Conservation (phyloP, 2,888 invertebrate genomes). For the Tenthredo distinguenda region DNA sequence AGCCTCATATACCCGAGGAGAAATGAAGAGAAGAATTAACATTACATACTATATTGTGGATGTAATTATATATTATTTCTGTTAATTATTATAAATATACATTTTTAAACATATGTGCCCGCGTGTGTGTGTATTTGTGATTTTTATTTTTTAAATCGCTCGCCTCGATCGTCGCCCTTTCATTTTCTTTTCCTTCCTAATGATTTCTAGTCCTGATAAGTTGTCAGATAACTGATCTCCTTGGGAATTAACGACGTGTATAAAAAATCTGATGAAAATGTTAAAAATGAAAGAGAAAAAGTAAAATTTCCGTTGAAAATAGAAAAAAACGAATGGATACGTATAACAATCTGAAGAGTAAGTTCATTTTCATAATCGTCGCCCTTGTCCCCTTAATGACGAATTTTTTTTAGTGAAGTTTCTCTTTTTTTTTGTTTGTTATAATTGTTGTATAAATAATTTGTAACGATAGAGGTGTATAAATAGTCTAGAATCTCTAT, state of each 20-base stretch:
- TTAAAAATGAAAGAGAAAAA: background rate
- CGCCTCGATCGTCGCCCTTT: conserved; percentile 42
- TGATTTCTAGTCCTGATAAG: background rate
- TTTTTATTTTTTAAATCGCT: background rate
- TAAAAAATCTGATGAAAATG: background rate
- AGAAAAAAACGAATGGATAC: background rate
- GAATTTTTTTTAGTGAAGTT: background rate
- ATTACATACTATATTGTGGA: background rate
- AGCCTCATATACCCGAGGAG: background rate
- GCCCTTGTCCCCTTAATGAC: background rate
- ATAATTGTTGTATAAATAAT: conserved; percentile 7
- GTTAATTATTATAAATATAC: conserved; percentile 40
- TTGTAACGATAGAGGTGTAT: background rate
- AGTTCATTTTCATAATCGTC: background rate
- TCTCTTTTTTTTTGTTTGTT: background rate
- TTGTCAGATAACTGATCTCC: background rate
- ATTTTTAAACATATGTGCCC: conserved; percentile 1
- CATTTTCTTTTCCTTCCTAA: background rate
- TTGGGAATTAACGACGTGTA: background rate
- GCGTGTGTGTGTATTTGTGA: background rate
- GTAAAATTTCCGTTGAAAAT: background rate
- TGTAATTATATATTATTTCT: conserved; percentile 13
- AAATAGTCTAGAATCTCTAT: background rate
- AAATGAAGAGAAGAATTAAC: background rate
- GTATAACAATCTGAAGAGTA: background rate